Conservation (phyloP, 1,140 invertebrate genomes). For the Drosophila navojoa region DNA sequence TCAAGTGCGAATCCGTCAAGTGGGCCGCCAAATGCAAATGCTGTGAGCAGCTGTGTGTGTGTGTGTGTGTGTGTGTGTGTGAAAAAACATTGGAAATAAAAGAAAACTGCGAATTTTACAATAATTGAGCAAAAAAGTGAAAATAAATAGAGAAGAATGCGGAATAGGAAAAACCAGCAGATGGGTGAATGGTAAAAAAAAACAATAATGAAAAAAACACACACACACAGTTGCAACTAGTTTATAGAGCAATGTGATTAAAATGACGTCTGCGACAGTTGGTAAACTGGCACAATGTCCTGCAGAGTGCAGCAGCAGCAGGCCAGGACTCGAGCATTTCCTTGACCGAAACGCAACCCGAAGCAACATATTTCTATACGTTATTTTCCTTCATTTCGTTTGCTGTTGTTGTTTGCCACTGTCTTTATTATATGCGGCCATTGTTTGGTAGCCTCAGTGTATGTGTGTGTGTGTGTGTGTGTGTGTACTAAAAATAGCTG, state of each 20-base stretch:
- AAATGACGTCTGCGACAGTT: constrained; percentile 60
- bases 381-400: constrained; percentile 9
- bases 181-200: neutral
- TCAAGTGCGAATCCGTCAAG: constrained; percentile 64
- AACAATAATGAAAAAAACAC: neutral
- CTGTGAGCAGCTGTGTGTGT: constrained; percentile 10
- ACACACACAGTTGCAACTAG: constrained; percentile 29
- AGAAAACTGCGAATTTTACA: constrained; percentile 33
- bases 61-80: neutral
- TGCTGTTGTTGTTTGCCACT: constrained; percentile 24
- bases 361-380: constrained; percentile 52
- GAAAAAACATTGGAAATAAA: constrained; percentile 13
- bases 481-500: constrained; percentile 64
- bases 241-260: constrained; percentile 70
- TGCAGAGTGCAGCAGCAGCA: constrained; percentile 30
- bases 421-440: constrained; percentile 69
- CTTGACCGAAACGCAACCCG: constrained; percentile 78
- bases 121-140: constrained; percentile 33
- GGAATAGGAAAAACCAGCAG: neutral
- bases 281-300: constrained; percentile 74
- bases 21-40: constrained; percentile 64
- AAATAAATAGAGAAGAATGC: constrained; percentile 6
- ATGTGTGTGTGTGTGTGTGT: constrained; percentile 30
- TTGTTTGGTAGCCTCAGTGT: constrained; percentile 46
- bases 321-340: constrained; percentile 57